Percentiles rank a stretch among this genome's conserved stretches.
These are phyloP conservation scores for Ganaspis brasiliensis DNA, from an alignment of 2,888 invertebrate species.

Conservation along the genomic window DNA sequence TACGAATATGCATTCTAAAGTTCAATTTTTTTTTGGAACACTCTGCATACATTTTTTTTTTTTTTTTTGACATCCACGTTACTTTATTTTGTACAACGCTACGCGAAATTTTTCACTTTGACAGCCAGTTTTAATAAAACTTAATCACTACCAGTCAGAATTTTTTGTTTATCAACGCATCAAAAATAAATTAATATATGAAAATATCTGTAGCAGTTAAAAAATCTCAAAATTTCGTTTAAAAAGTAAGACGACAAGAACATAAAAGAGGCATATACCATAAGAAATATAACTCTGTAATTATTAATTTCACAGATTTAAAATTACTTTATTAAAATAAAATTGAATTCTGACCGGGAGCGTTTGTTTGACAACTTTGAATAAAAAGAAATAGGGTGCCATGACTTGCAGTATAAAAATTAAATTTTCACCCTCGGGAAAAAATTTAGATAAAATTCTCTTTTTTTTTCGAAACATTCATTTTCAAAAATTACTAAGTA, in stretches of 20 bases:
- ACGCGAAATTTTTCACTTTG: background rate
- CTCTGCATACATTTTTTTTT: slow-evolving; percentile 6
- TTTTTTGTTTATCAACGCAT: background rate
- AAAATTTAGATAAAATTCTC: background rate
- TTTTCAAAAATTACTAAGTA: background rate
- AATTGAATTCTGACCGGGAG: background rate
- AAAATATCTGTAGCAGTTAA: too few species aligned
- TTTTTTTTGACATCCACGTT: background rate
- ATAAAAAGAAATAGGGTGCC: background rate
- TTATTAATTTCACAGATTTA: too few species aligned
- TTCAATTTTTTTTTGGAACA: background rate
- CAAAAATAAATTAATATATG: too few species aligned
- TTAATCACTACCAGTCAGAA: background rate
- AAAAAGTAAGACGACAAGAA: too few species aligned
- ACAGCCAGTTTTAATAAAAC: slow-evolving; percentile 23
- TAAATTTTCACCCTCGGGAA: background rate
- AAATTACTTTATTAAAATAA: background rate
- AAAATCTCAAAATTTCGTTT: too few species aligned
- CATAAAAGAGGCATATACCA: too few species aligned
- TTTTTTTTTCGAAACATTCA: background rate
- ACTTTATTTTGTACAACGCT: slow-evolving; percentile 17
- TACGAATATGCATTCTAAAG: background rate
- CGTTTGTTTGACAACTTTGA: background rate
- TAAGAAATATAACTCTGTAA: too few species aligned
- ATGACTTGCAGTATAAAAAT: background rate